Base-by-base conservation (phyloP, 35 echinoderm and acorn worm genomes). In the Patiria miniata region DNA sequence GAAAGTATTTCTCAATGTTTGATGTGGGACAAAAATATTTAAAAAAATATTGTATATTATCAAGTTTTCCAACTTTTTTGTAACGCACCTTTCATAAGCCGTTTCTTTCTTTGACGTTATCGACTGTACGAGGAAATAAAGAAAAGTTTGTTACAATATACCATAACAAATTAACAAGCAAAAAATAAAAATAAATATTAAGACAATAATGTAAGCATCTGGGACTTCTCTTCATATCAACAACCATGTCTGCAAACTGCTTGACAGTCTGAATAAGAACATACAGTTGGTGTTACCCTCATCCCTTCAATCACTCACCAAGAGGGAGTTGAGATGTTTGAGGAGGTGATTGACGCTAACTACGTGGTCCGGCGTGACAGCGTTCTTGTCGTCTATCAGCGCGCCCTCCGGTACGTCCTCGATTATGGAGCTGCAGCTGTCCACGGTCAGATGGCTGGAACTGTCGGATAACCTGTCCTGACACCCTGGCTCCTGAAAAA, bases 241-340 rank as follows among this genome's bases (percentile, higher is more conserved):
- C 30, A 5, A 28, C 44, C 52, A 57, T 19, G 9, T 19, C 2
- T 30, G 15, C 18, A 40, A 81, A 81, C 9, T 81, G 16, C 32
- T 51, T 81, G 9, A 40, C 9, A 81, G 8, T 81, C 17, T 83
- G n/a, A 37, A 52, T 54, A 54, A 83, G 4, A 54, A 51, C 40
- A 51, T 21, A 51, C 22, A 21, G 18, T 54, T 23, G 7, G 26
- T 83, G 15, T 83, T 5, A n/a, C 26, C 3, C 52, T 54, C 3
- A 83, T 55, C 2, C 3, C 2, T 18, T 8, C 52, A 3, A 19
- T 54, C 18, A n/a, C 93, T 60, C 78, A 94, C 93, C 93, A 94
- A 36, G 33, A 94, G 60, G 52, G 83, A 80, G 86, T 90, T 83
- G 34, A 94, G 83, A 80, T 94, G 84, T 77, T 94, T 79, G 19